Evolutionary conservation across 2,888 invertebrate genomes (phyloP).

Genomic region (Agonopterix heracliana): DNA sequence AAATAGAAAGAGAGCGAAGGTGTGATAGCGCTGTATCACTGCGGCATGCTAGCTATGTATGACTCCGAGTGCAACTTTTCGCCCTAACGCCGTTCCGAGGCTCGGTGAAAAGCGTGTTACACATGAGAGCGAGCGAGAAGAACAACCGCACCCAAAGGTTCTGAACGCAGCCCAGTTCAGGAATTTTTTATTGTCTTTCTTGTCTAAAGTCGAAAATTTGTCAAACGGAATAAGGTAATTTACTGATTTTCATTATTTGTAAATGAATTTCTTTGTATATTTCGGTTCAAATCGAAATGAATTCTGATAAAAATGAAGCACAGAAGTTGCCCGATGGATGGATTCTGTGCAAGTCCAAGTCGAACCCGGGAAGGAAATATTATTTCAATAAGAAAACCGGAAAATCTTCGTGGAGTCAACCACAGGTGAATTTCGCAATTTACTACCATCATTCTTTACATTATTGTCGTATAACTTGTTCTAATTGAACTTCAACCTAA

Average conservation of each 20-base stretch:
- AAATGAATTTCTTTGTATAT: conserved; percentile 26
- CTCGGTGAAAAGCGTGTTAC: too few relatives aligned
- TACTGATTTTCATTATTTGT: conserved; percentile 14
- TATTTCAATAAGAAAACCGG: conserved; percentile 68
- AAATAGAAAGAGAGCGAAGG: too few relatives aligned
- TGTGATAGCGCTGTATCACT: too few relatives aligned
- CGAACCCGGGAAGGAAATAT: conserved; percentile 61
- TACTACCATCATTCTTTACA: not conserved
- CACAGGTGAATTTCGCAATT: conserved; percentile 44
- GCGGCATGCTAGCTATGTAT: too few relatives aligned
- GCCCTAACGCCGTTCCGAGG: too few relatives aligned
- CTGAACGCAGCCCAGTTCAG: too few relatives aligned
- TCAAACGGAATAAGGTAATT: not conserved
- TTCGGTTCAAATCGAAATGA: conserved; percentile 42
- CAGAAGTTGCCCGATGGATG: conserved; percentile 67
- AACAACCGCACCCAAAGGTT: too few relatives aligned
- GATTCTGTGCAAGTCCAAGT: conserved; percentile 62
- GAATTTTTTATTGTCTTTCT: too few relatives aligned
- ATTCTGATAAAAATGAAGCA: conserved; percentile 43
- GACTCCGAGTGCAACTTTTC: too few relatives aligned
- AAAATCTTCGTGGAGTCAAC: conserved; percentile 65
- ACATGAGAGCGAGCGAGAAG: too few relatives aligned
- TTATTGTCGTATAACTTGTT: conserved; percentile 4
- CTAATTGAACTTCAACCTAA: not conserved
- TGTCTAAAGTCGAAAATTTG: too few relatives aligned